Conservation (phyloP, 2,888 invertebrate genomes). For the Drosophila paranaensis region DNA sequence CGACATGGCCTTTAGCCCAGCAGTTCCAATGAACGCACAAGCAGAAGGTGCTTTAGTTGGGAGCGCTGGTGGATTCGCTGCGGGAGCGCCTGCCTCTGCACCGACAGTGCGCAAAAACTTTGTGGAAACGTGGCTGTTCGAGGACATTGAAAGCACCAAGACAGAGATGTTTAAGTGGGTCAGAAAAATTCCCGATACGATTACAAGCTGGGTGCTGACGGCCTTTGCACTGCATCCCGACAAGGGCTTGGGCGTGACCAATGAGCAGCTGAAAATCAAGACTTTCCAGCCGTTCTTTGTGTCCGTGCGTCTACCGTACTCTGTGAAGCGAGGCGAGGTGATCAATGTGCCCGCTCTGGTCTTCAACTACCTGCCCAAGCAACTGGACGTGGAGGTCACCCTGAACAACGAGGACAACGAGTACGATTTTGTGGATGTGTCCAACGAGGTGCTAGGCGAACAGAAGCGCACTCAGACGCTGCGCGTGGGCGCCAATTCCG, state of each 20-base stretch:
- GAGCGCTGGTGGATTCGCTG: not conserved
- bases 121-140: conserved; percentile 89
- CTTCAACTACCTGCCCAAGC: conserved; percentile 93
- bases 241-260: conserved; percentile 90
- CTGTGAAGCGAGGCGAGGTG: conserved; percentile 95
- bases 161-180: conserved; percentile 71
- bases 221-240: conserved; percentile 91
- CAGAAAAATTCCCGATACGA: conserved; percentile 90
- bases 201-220: conserved; percentile 93
- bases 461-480: conserved; percentile 90
- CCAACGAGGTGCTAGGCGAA: conserved; percentile 94
- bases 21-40: not conserved
- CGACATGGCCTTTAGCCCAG: not conserved
- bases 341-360: conserved; percentile 93
- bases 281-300: conserved; percentile 94
- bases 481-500: conserved; percentile 89
- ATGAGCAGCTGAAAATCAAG: conserved; percentile 88
- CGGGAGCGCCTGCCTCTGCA: conserved; percentile 1
- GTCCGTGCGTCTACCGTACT: conserved; percentile 93
- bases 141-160: conserved; percentile 83
- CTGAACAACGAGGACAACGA: conserved; percentile 92
- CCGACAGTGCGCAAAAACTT: conserved; percentile 86
- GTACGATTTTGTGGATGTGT: conserved; percentile 93
- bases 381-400: conserved; percentile 91
- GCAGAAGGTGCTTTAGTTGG: conserved; percentile 10